Evolutionary conservation across 2,113 vertebrate genomes (phyloP), one percentile per base, ranked within the genome.

Genomic region (Sitta europaea): DNA sequence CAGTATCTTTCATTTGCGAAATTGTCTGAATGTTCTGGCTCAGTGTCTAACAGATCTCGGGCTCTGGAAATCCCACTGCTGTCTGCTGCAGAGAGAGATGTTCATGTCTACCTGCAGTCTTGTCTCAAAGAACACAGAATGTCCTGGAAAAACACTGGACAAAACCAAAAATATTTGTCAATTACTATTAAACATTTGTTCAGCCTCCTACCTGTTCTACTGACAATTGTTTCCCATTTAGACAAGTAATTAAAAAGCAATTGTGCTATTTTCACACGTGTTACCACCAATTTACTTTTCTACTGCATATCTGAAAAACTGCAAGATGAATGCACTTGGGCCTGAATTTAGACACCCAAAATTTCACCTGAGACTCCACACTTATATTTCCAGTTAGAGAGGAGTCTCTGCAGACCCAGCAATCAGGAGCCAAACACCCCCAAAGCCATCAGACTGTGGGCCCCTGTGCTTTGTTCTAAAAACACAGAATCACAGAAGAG

Each of bases 161-260:
- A 67, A 93, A 78, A 2, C 14, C 5, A 43, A 33, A 61, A 40
- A 21, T 63, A 77, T 88, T 67, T 76, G 43, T 78, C 65, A 88
- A 42, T 63, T 91, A 35, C 43, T 67, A 31, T 89, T 57, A 86
- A 94, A 75, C 80, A 72, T 86, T 96, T 92, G 73, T 78, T 94
- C 76, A 95, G 80, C 50, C 57, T 92, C 79, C 75, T 55, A 58
- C 65, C 70, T 89, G 55, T 72, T 72, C 76, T 81, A 76, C 53
- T 2, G 7, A 45, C 85, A 89, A 94, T 61, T 87, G 88, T 53
- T 92, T 91, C 70, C 70, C 86, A 95, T 95, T 95, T 81, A 96
- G 53, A 77, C 23, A 71, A 86, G 91, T 95, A 97, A 96, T 96
- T 96, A 95, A 97, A 94, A 95, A 89, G 89, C 80, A 95, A 91